These are phyloP conservation scores for Clarias pachynema DNA, from an alignment of 2,797 vertebrate species.

Conservation along the genomic window DNA sequence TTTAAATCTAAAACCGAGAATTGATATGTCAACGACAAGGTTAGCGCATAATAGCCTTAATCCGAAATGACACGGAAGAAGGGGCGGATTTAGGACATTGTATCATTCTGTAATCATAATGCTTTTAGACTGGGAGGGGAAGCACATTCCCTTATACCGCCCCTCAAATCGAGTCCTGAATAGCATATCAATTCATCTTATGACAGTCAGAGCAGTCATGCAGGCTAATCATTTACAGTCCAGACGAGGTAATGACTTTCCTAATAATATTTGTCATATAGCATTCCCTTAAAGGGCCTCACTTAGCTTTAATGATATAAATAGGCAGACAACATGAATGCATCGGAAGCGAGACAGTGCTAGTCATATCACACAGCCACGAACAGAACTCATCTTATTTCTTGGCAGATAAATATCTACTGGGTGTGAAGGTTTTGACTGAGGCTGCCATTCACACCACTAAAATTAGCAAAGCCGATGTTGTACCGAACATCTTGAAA, in stretches of 20 bases:
- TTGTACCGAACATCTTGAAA: not conserved
- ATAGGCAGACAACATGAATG: slow-evolving; percentile 32
- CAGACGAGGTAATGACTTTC: slow-evolving; percentile 19
- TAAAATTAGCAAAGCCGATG: not conserved
- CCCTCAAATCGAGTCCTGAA: not conserved
- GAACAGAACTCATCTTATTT: slow-evolving; percentile 40
- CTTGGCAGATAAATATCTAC: slow-evolving; percentile 36
- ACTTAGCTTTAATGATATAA: slow-evolving; percentile 31
- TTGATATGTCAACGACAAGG: not conserved
- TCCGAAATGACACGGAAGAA: not conserved
- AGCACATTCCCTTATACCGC: not conserved
- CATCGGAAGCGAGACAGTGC: slow-evolving; percentile 37
- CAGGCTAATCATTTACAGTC: slow-evolving; percentile 12
- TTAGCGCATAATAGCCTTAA: not conserved
- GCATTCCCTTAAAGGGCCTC: slow-evolving; percentile 19
- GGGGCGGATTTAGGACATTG: not conserved
- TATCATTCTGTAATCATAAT: not conserved
- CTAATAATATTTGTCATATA: slow-evolving; percentile 28
- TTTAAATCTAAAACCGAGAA: not conserved
- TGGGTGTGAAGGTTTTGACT: not conserved
- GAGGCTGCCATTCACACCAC: not conserved
- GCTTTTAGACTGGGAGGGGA: not conserved
- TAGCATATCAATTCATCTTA: not conserved
- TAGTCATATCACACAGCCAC: slow-evolving; percentile 37
- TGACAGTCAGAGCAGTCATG: slow-evolving; percentile 7